Evolutionary conservation across 1,140 invertebrate genomes (phyloP), one percentile per base, ranked within the genome.

Genomic region (Fopius arisanus): DNA sequence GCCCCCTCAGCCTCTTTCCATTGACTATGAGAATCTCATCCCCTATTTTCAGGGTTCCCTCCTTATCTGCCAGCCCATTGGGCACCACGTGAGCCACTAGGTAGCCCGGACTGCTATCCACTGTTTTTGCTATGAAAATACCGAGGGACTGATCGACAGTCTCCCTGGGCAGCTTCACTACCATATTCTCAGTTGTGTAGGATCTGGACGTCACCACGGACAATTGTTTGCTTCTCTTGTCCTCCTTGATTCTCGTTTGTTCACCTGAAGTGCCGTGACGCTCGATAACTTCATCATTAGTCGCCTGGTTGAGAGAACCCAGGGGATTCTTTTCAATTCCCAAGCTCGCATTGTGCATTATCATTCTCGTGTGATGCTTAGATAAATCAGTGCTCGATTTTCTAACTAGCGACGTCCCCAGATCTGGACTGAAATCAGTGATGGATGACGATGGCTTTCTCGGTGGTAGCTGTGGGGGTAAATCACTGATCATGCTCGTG

Each of bases 1-100:
- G 84, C 14, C 94, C 94, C 28, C 93, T 90, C 69, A 96, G 84
- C 78, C 92, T 88, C 76, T 91, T 89, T 0, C 95, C 95, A 83
- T 96, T 96, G 0, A 96, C 94, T 78, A 94, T 95, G 6, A 96
- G 86, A 19, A 96, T 91, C 87, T 96, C 94, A 84, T 96, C 95
- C 1, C 94, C 94, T 68, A 94, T 90, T 70, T 90, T 90, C 66
- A 96, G 82, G 5, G 92, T 90, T 0, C 94, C 94, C 82, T 95
- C 94, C 78, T 92, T 93, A 79, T 94, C 90, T 6, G 94, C 95
- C 72, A 96, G 85, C 70, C 94, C 94, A 67, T 91, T 92, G 16
- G 93, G 92, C 28, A 95, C 93, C 3, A 96, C 92, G 79, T 94
- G 93, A n/a, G 94, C 94, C 3, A 96, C 93, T 77, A 95, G 89